Evolutionary conservation across 2,888 invertebrate genomes (phyloP), one percentile per base, ranked within the genome.

Genomic region (Epinotia demarniana): DNA sequence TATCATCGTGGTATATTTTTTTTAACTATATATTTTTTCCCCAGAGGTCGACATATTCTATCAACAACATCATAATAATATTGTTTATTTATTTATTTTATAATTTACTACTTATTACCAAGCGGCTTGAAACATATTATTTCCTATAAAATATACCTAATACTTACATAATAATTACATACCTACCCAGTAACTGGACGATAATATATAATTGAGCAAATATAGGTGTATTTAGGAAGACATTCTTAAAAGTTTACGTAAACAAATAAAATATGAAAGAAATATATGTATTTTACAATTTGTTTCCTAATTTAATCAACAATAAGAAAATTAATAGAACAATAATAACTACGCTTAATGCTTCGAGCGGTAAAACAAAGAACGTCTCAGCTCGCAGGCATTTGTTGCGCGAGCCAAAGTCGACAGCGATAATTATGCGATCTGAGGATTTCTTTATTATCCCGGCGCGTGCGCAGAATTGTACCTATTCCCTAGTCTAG

Each of bases 151-250:
- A 19, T 11, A 19, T 19, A 39, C 39, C 33, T 19, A 11, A 19
- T 18, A 12, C 57, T 19, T 57, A 57, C 18, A 55, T 16, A 16
- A 57, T 23, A 9, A 49, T 3, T 63, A 64, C 33, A 39, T 39
- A 33, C 33, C 33, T 19, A 39, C 19, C 68, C 43, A 68, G 58
- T 58, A 39, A 68, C 43, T 68, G 55, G 57, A 19, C 8, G 2
- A 18, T 12, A 18, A 49, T 71, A 78, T 49, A 71, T 77, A 86
- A 84, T 91, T 92, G 91, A 92, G 91, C 92, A 92, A 91, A 83
- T 82, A 81, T 89, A 92, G 91, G 91, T 91, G 91, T 53, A 53
- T 79, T 81, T 80, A 87, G 86, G 85, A 86, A 87, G 75, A 77
- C 78, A 60, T 79, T 79, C 83, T 81, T 79, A 79, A 72, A 61